Conservation (phyloP, 23 tunicate genomes). For the Ciona savignyi region DNA sequence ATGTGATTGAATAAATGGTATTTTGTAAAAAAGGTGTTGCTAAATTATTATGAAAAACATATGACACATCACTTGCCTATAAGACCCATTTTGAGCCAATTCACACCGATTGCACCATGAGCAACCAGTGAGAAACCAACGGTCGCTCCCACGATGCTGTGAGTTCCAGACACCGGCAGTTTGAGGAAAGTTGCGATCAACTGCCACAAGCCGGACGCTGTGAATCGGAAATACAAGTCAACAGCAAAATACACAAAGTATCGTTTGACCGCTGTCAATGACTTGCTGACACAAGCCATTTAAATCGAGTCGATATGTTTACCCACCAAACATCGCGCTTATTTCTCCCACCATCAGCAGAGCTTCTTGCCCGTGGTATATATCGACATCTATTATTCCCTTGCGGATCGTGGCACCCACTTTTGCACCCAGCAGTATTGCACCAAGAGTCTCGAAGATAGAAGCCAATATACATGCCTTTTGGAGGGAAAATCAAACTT, state of each 20-base stretch:
- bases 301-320: background rate
- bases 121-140: slow-evolving; percentile 96
- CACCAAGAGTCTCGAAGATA: slow-evolving; percentile 91
- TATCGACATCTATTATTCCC: slow-evolving; percentile 82
- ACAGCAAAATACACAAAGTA: background rate
- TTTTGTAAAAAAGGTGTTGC: background rate
- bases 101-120: slow-evolving; percentile 66
- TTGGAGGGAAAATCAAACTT: background rate
- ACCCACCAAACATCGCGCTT: slow-evolving; percentile 73
- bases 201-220: slow-evolving; percentile 93
- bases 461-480: slow-evolving; percentile 92
- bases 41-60: background rate
- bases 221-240: background rate
- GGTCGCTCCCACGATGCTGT: slow-evolving; percentile 93
- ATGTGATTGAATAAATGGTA: no score
- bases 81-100: slow-evolving; percentile 57
- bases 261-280: no score
- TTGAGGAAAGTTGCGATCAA: slow-evolving; percentile 85
- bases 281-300: no score
- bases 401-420: slow-evolving; percentile 98
- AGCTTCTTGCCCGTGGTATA: slow-evolving; percentile 39
- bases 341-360: slow-evolving; percentile 85
- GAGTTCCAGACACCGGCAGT: slow-evolving; percentile 98
- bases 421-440: slow-evolving; percentile 86
- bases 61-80: slow-evolving; percentile 30